These are phyloP conservation scores for Drosophila pruinosa DNA, from an alignment of 1,140 invertebrate species.

Conservation along the genomic window DNA sequence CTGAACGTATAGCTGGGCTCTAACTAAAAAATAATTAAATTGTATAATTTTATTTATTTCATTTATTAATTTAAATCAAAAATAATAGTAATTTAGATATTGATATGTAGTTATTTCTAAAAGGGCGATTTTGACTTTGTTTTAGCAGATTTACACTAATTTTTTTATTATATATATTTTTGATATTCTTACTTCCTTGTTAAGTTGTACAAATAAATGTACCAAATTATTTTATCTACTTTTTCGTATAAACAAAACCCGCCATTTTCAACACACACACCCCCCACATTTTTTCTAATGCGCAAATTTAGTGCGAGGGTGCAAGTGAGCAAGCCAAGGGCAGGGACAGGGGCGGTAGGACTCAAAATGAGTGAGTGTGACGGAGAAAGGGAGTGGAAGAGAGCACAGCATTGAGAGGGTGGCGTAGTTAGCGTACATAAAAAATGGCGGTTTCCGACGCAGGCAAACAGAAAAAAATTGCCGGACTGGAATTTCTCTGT, in stretches of 20 bases:
- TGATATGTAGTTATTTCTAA: too few relatives aligned
- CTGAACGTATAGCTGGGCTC: background rate
- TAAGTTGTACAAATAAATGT: background rate
- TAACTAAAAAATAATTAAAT: background rate
- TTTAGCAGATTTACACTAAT: background rate
- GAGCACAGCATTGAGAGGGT: slow-evolving; percentile 35
- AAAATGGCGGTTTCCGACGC: slow-evolving; percentile 79
- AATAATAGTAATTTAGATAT: too few relatives aligned
- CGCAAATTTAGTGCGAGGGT: slow-evolving; percentile 58
- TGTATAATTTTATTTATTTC: too few relatives aligned
- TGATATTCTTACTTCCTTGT: background rate
- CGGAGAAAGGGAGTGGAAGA: background rate
- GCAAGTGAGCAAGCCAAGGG: slow-evolving; percentile 19
- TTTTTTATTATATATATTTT: background rate
- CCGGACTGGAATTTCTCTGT: slow-evolving; percentile 20
- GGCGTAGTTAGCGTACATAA: slow-evolving; percentile 70
- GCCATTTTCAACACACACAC: slow-evolving; percentile 27
- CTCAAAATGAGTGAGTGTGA: slow-evolving; percentile 6
- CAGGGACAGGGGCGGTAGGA: background rate
- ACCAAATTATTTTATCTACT: slow-evolving; percentile 15
- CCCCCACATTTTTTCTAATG: slow-evolving; percentile 75
- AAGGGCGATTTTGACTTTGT: too few relatives aligned
- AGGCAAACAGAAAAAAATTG: slow-evolving; percentile 54
- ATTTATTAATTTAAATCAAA: background rate
- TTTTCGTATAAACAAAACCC: slow-evolving; percentile 27